Base-by-base conservation (phyloP, 1,140 invertebrate genomes). In the Prorops nasuta region DNA sequence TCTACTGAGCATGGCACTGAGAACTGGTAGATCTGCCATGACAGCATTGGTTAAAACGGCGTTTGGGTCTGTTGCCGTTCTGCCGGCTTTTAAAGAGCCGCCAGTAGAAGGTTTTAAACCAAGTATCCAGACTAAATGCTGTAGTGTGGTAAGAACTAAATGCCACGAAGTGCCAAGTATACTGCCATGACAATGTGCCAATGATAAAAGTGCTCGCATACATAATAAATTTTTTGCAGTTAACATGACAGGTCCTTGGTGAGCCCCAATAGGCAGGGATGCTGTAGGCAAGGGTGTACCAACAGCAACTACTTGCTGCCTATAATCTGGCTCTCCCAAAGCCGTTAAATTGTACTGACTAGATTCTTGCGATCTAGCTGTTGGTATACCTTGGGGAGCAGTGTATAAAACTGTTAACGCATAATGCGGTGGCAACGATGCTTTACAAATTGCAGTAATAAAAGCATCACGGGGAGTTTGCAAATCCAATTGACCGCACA, bases 61-160 rank as follows among this genome's bases (percentile, higher is more conserved):
- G 74, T 92, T 94, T 1, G 89, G 84, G 64, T 93, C 90, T 1
- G 88, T 81, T 54, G 80, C 84, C 45, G 75, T 83, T 70, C 79
- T 84, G 58, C 85, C 85, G 34, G 88, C 88, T 79, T 94, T 95
- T 51, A 97, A 80, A 63, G 91, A 92, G 12, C 94, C 94, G 10
- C 93, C 93, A 1, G 91, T 90, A 0, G 92, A 92, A 2, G 94
- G 91, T 72, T 98, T 98, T 34, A 98, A 71, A 1, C 94, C 95
- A n/a, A 98, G 78, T 64, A 98, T 98, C 96, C 96, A 98, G 0
- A 96, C 94, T 51, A 98, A 80, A 79, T 98, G 96, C 81, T 97
- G 94, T 16, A 98, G 75, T 3, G 94, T 98, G 14, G 96, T 96
- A 8, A 98, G 81, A 2, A 98, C 91, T 24, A 98, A 85, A 67